phyloP scores from a whole-genome alignment of 2,888 invertebrate species.

The Drosophila birchii region DNA sequence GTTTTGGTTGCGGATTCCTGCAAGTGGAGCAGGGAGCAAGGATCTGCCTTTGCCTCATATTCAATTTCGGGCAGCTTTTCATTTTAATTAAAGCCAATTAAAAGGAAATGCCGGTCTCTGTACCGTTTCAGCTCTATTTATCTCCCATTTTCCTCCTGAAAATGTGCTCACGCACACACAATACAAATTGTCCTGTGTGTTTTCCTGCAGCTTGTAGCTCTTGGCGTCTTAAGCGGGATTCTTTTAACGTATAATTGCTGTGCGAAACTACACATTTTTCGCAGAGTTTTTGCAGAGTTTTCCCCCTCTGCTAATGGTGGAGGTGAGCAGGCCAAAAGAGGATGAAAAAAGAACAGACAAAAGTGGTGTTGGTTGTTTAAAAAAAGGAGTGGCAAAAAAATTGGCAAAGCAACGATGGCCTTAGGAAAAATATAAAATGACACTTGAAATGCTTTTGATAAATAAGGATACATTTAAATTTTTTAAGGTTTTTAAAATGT shows the following conservation, averaged over 20 bases:
- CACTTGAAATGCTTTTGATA: neutral
- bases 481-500: no score
- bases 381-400: conserved; percentile 12
- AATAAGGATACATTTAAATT: neutral
- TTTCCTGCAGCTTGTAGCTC: conserved; percentile 11
- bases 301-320: conserved; percentile 2
- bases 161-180: conserved; percentile 66
- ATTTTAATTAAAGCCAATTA: conserved; percentile 80
- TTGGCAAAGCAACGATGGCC: conserved; percentile 13
- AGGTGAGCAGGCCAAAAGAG: conserved; percentile 11
- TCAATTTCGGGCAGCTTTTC: conserved; percentile 76
- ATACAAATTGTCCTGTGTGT: conserved; percentile 67
- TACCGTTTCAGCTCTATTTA: conserved; percentile 12
- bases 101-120: conserved; percentile 55
- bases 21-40: neutral
- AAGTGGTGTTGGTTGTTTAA: conserved; percentile 21
- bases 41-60: conserved; percentile 59
- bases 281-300: conserved; percentile 6
- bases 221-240: conserved; percentile 32
- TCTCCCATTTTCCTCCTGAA: conserved; percentile 17
- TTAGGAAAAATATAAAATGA: neutral
- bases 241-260: conserved; percentile 42
- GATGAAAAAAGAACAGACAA: conserved; percentile 5
- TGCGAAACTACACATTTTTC: conserved; percentile 37
- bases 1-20: conserved; percentile 21